Percentiles rank a stretch among this genome's conserved stretches.
phyloP scores from a whole-genome alignment of 2,113 vertebrate genomes.

The Atractosteus spatula region DNA sequence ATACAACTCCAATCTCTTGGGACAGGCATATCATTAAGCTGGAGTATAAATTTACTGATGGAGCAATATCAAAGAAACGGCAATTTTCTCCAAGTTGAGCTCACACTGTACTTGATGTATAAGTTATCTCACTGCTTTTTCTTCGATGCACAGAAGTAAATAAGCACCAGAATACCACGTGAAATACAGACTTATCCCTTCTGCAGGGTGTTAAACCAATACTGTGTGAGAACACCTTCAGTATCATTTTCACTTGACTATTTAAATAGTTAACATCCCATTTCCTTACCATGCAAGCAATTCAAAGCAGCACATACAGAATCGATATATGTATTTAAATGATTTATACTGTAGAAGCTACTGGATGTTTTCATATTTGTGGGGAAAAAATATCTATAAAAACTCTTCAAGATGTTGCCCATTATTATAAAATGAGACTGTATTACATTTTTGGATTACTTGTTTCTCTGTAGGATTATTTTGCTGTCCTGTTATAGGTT shows the following conservation, averaged over 20 bases:
- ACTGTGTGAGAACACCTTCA: slow-evolving; percentile 8
- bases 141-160: not conserved
- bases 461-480: no score
- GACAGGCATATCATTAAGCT: slow-evolving; percentile 35
- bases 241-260: slow-evolving; percentile 17
- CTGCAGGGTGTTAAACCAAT: not conserved
- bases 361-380: slow-evolving; percentile 51
- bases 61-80: slow-evolving; percentile 1
- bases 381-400: slow-evolving; percentile 30
- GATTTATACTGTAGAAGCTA: slow-evolving; percentile 26
- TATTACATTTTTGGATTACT: no score
- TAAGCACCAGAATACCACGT: not conserved
- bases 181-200: not conserved
- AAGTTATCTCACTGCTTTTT: slow-evolving; percentile 1
- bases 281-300: slow-evolving; percentile 26
- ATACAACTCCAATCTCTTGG: slow-evolving; percentile 13
- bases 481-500: no score
- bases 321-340: slow-evolving; percentile 27
- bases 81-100: not conserved
- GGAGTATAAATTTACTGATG: slow-evolving; percentile 25
- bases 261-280: slow-evolving; percentile 30
- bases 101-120: slow-evolving; percentile 9
- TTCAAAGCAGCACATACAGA: slow-evolving; percentile 27
- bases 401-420: slow-evolving; percentile 29
- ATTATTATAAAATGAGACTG: slow-evolving; percentile 37